Conservation (phyloP, 2,113 vertebrate genomes). For the Microcebus tavaratra region DNA sequence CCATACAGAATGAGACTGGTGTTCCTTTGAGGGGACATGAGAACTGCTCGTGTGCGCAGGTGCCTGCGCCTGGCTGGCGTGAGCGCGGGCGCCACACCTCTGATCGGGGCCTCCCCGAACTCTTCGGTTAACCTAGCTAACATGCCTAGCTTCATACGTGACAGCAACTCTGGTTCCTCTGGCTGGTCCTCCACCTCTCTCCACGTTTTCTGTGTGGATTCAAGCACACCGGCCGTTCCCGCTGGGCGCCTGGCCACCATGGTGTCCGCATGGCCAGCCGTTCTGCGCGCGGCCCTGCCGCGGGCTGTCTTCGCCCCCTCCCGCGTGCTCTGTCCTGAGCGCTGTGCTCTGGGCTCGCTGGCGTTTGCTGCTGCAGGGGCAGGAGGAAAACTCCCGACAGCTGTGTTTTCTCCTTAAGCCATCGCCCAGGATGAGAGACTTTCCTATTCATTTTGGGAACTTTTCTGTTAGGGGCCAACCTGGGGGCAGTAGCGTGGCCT, state of each 20-base stretch:
- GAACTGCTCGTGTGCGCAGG: accelerated
- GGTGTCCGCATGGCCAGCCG: accelerated
- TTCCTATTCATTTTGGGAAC: not conserved
- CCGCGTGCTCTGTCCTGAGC: accelerated
- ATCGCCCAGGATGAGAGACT: not conserved
- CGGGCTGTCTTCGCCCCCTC: accelerated
- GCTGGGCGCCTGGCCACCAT: accelerated
- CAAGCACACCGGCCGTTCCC: accelerated
- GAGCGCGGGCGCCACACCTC: too few relatives aligned
- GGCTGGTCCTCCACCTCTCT: accelerated
- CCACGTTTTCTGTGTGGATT: accelerated
- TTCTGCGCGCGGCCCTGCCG: not conserved
- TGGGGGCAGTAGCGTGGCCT: not conserved
- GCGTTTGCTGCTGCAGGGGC: not conserved
- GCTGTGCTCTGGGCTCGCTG: not conserved
- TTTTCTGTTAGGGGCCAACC: too few relatives aligned
- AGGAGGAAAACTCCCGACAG: not conserved
- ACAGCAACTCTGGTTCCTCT: not conserved
- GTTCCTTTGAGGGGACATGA: too few relatives aligned
- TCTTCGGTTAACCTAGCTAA: not conserved
- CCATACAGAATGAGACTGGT: not conserved
- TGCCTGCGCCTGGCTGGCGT: too few relatives aligned
- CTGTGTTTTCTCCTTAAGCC: not conserved
- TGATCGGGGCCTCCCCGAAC: accelerated
- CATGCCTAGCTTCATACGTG: accelerated